Evolutionary conservation across 2,888 invertebrate species (phyloP).

Genomic region (Spialia ferax): DNA sequence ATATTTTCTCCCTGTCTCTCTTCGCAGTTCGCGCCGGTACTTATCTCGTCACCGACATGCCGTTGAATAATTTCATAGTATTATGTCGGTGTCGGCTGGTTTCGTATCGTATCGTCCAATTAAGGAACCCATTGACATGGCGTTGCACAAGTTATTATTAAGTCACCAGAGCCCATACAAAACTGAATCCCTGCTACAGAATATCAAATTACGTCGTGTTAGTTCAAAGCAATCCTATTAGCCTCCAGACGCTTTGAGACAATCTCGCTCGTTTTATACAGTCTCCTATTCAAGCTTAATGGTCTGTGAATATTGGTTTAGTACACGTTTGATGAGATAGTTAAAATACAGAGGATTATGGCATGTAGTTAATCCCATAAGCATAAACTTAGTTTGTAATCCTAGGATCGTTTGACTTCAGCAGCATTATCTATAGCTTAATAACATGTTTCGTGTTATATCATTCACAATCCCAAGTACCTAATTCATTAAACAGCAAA

Average conservation of each 20-base stretch:
- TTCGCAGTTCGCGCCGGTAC: too few species aligned
- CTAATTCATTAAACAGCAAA: too few species aligned
- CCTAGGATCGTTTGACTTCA: neutral
- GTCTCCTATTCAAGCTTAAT: conserved; percentile 12
- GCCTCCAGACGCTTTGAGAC: conserved; percentile 11
- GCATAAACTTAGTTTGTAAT: conserved; percentile 9
- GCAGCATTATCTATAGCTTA: neutral
- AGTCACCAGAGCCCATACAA: conserved; percentile 37
- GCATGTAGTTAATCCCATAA: conserved; percentile 19
- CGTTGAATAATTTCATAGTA: too few species aligned
- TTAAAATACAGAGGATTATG: conserved; percentile 8
- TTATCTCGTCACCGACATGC: too few species aligned
- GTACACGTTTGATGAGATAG: neutral
- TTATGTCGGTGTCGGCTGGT: neutral
- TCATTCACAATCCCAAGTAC: too few species aligned
- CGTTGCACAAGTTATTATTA: conserved; percentile 24
- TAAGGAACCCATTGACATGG: neutral
- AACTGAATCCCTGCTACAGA: conserved; percentile 28
- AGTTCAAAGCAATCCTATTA: conserved; percentile 30
- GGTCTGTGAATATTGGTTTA: conserved; percentile 16
- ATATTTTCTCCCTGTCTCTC: too few species aligned
- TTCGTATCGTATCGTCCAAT: neutral
- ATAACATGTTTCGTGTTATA: neutral
- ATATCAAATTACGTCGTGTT: conserved; percentile 37
- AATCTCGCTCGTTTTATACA: neutral